Conservation (phyloP, 2,113 vertebrate species). For the Fregetta grallaria region DNA sequence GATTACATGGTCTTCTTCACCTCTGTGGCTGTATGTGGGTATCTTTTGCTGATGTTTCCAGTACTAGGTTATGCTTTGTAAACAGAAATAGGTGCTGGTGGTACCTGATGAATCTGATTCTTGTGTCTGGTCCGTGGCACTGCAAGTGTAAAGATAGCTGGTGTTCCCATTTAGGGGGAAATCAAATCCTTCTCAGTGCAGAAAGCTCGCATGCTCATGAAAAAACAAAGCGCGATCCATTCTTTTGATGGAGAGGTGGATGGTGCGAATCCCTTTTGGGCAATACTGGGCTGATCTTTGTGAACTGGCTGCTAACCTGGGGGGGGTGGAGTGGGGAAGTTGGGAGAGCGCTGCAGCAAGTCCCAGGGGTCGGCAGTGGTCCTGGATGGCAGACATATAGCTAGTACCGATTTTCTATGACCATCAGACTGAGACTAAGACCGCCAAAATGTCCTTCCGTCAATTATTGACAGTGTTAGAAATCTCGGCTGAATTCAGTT, state of each 20-base stretch:
- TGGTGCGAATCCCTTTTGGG: not conserved
- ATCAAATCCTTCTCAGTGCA: not conserved
- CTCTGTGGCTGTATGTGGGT: not conserved
- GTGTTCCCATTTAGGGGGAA: not conserved
- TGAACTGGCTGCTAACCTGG: not conserved
- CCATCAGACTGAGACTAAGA: not conserved
- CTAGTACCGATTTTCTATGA: not conserved
- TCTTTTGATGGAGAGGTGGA: not conserved
- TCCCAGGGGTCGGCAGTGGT: not conserved
- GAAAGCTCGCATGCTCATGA: not conserved
- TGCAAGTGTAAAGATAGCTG: not conserved
- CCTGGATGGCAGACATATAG: not conserved
- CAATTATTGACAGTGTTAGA: not conserved
- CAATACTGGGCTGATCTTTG: not conserved
- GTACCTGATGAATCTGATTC: not conserved
- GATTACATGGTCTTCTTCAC: rapidly evolving
- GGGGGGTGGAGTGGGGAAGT: not conserved
- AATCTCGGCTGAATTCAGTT: not conserved
- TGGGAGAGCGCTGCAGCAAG: not conserved
- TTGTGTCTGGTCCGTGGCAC: rapidly evolving
- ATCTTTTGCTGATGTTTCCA: not conserved
- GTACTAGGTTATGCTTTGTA: not conserved
- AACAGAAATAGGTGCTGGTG: not conserved
- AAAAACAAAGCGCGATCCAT: not conserved
- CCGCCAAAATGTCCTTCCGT: not conserved